Evolutionary conservation across 2,797 vertebrate species (phyloP).

Genomic region (Pelodytes ibericus): DNA sequence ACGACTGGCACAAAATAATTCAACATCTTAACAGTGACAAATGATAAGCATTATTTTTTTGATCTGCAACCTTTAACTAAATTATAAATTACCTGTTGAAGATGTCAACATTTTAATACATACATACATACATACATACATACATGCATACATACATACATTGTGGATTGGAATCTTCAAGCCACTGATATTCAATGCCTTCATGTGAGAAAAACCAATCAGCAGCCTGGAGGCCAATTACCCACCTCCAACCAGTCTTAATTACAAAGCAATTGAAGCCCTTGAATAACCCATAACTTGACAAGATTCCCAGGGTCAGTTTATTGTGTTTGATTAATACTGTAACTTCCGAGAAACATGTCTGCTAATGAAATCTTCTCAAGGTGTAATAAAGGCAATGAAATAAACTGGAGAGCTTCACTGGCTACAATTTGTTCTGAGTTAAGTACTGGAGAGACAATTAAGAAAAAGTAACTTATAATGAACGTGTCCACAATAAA

Average conservation of each 20-base stretch:
- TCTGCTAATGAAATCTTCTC: conserved; percentile 33
- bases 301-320: neutral
- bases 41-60: conserved; percentile 5
- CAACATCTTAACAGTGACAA: conserved; percentile 15
- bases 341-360: conserved; percentile 2
- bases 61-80: conserved; percentile 20
- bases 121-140: neutral
- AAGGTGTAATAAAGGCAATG: neutral
- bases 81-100: conserved; percentile 28
- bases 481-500: too few relatives aligned
- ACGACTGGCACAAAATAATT: conserved; percentile 17
- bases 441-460: too few relatives aligned
- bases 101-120: neutral
- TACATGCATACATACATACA: neutral
- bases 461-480: too few relatives aligned
- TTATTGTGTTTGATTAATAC: conserved; percentile 6
- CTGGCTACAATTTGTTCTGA: conserved; percentile 37
- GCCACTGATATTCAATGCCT: neutral
- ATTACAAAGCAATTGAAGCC: neutral
- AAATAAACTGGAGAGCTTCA: conserved; percentile 12
- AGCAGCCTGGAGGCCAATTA: neutral
- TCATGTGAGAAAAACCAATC: neutral
- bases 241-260: neutral
- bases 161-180: neutral
- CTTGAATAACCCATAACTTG: conserved; percentile 1